These are phyloP conservation scores for Branchinecta lynchi DNA, from an alignment of 1,140 invertebrate species.

Conservation along the genomic window DNA sequence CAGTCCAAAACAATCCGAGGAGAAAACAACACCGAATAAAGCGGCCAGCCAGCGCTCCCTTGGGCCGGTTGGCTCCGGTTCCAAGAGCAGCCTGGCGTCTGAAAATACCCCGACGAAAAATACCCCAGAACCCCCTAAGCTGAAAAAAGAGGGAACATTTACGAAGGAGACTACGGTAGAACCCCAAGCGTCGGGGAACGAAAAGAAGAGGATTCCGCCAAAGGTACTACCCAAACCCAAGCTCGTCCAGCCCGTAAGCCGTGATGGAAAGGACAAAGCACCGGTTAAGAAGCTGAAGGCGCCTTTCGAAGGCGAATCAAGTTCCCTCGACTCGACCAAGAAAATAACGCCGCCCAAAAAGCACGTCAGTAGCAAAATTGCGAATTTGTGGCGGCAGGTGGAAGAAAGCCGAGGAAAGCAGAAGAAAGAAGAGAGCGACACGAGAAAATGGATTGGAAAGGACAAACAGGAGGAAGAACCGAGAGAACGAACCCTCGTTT, in stretches of 20 bases:
- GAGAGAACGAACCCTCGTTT: background rate
- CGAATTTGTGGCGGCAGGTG: conserved; percentile 69
- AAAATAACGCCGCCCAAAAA: conserved; percentile 34
- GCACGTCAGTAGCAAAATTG: conserved; percentile 69
- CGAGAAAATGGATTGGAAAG: conserved; percentile 27
- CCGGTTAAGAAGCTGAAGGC: conserved; percentile 11
- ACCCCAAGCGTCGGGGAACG: conserved; percentile 26
- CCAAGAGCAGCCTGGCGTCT: background rate
- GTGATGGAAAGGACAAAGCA: conserved; percentile 20
- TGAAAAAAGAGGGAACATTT: conserved; percentile 69
- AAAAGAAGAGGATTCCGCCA: conserved; percentile 19
- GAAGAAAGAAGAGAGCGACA: conserved; percentile 38
- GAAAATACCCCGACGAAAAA: background rate
- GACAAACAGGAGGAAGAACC: background rate
- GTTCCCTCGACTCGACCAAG: conserved; percentile 29
- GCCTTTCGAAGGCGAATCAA: conserved; percentile 27
- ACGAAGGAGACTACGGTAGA: conserved; percentile 52
- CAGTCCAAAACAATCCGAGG: background rate
- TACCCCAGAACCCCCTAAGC: conserved; percentile 25
- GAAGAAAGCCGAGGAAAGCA: conserved; percentile 48
- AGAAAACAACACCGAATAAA: background rate
- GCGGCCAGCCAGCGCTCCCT: background rate
- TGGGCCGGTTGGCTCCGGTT: background rate
- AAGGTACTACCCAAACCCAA: conserved; percentile 23
- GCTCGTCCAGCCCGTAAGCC: conserved; percentile 20